These are phyloP conservation scores for Nibea coibor DNA, from an alignment of 2,113 vertebrate species.

Conservation along the genomic window DNA sequence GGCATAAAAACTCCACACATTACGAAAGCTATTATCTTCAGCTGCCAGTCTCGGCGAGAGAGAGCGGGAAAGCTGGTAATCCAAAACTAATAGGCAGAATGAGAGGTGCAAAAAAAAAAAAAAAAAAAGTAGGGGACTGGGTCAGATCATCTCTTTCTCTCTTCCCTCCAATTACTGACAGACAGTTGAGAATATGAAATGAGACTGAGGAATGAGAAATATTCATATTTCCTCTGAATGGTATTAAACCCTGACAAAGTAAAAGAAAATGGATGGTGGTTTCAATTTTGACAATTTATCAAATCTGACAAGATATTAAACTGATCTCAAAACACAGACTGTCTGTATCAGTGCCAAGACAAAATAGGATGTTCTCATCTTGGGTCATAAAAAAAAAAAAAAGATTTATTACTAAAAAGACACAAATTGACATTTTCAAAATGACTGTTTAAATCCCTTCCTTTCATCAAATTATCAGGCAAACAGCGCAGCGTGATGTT, in stretches of 20 bases:
- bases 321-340: constrained; percentile 77
- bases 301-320: constrained; percentile 79
- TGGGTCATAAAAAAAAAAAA: constrained; percentile 45
- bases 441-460: constrained; percentile 58
- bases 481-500: constrained; percentile 45
- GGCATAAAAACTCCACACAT: constrained; percentile 69
- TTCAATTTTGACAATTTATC: constrained; percentile 70
- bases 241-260: constrained; percentile 74
- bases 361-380: constrained; percentile 73
- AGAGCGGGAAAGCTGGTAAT: constrained; percentile 70
- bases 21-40: constrained; percentile 80
- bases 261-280: constrained; percentile 70
- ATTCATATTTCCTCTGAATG: constrained; percentile 74
- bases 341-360: constrained; percentile 63
- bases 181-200: constrained; percentile 72
- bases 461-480: constrained; percentile 64
- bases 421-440: constrained; percentile 74
- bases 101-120: constrained; percentile 68
- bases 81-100: constrained; percentile 76
- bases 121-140: constrained; percentile 71
- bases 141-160: constrained; percentile 66
- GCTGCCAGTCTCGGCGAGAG: constrained; percentile 71
- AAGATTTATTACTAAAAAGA: constrained; percentile 75
- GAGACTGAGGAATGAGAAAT: constrained; percentile 74
- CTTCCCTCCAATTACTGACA: constrained; percentile 75